Conservation (phyloP, 2,888 invertebrate genomes). For the Drosophila setosimentum region DNA sequence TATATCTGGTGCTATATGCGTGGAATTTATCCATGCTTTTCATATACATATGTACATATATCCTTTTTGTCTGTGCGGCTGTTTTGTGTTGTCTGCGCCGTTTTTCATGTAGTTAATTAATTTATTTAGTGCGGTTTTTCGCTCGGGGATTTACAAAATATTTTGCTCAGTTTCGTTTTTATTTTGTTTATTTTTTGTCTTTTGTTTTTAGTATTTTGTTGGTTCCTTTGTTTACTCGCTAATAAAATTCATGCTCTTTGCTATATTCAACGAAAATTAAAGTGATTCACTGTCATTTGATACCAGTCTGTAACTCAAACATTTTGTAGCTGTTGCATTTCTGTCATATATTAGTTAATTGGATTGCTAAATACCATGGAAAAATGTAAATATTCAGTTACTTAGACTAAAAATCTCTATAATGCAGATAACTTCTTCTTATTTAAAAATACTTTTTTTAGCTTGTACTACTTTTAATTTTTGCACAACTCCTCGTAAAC, state of each 20-base stretch:
- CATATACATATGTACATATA: constrained; percentile 54
- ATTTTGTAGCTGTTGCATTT: constrained; percentile 28
- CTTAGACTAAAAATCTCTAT: not conserved
- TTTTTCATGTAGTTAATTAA: constrained; percentile 81
- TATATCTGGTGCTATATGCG: constrained; percentile 43
- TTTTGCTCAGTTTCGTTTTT: constrained; percentile 46
- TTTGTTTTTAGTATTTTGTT: constrained; percentile 16
- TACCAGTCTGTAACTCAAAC: constrained; percentile 20
- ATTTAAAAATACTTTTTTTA: not conserved
- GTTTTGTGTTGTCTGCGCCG: constrained; percentile 50
- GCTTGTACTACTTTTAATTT: not conserved
- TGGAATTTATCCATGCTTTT: constrained; percentile 45
- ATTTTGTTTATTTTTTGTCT: constrained; percentile 30
- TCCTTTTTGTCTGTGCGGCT: constrained; percentile 39
- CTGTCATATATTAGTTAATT: constrained; percentile 33
- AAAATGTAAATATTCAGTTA: not conserved
- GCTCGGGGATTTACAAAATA: constrained; percentile 74
- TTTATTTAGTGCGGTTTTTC: constrained; percentile 81
- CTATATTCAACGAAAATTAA: constrained; percentile 44
- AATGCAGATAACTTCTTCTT: not conserved
- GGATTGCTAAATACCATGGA: constrained; percentile 4
- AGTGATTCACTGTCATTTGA: constrained; percentile 39
- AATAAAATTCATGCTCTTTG: constrained; percentile 37
- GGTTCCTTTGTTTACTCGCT: constrained; percentile 25
- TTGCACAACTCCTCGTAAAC: not conserved